Evolutionary conservation across 92 coral and sea anemone genomes (phyloP).

Genomic region (Siderastrea siderea): DNA sequence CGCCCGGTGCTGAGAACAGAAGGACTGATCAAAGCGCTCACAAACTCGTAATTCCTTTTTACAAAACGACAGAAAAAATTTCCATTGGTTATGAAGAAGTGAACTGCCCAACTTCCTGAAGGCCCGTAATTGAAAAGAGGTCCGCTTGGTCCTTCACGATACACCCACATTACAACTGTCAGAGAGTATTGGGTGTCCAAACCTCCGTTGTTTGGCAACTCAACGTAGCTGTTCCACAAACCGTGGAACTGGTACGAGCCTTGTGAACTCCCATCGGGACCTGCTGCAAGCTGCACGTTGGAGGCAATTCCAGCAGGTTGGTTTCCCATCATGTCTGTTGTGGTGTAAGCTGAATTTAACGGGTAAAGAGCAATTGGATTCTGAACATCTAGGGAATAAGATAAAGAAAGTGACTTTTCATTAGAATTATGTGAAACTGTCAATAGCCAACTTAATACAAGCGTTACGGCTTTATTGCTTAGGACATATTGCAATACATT

Average conservation of each 20-base stretch:
- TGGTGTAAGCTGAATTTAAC: conserved; percentile 22
- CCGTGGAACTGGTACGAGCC: conserved; percentile 46
- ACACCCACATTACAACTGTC: conserved; percentile 33
- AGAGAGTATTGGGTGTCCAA: conserved; percentile 27
- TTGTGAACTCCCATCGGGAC: conserved; percentile 19
- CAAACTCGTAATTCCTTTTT: neutral
- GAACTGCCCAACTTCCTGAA: conserved; percentile 9
- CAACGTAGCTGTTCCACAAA: conserved; percentile 22
- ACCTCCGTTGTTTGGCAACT: conserved; percentile 44
- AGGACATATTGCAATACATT: no score
- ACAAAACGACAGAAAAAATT: neutral
- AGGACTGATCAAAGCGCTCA: neutral
- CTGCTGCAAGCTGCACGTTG: conserved; percentile 30
- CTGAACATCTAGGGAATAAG: conserved; percentile 11
- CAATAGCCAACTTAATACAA: no score
- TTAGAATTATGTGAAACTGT: no score
- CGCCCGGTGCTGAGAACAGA: neutral
- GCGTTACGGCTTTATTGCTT: no score
- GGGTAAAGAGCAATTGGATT: conserved; percentile 33
- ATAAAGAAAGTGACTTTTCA: no score
- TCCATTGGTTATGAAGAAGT: conserved; percentile 2
- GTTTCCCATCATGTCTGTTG: conserved; percentile 38
- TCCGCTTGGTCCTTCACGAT: neutral
- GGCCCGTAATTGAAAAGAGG: conserved; percentile 40
- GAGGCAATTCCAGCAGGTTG: conserved; percentile 31